Evolutionary conservation across 2,113 vertebrate genomes (phyloP).

Genomic region (Cheilinus undulatus): DNA sequence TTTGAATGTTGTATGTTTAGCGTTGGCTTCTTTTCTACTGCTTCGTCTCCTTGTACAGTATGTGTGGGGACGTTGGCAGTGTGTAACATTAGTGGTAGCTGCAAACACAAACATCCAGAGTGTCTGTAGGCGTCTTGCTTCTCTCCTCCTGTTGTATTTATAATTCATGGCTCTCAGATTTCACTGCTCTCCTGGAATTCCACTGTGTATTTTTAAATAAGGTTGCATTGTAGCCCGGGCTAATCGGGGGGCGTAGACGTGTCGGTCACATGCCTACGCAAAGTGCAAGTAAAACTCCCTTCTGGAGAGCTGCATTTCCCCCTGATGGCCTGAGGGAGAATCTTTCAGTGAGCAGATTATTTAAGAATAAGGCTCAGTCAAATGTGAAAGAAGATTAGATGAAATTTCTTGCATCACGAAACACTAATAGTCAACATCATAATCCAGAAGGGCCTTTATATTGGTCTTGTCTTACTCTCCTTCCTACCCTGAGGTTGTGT

Average conservation of each 20-base stretch:
- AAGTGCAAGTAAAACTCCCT: conserved; percentile 7
- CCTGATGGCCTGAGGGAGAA: conserved; percentile 17
- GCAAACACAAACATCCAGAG: conserved; percentile 37
- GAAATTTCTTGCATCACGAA: conserved; percentile 36
- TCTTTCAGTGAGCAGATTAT: conserved; percentile 7
- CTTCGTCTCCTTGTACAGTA: conserved; percentile 4
- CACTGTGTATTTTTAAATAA: conserved; percentile 75
- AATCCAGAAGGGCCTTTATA: conserved; percentile 7
- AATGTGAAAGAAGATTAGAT: conserved; percentile 29
- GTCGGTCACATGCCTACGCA: conserved; percentile 33
- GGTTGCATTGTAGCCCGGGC: conserved; percentile 54
- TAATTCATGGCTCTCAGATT: conserved; percentile 75
- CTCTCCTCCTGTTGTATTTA: conserved; percentile 67
- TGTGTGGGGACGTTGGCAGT: conserved; percentile 21
- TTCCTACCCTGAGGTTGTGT: not conserved
- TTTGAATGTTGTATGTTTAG: conserved; percentile 50
- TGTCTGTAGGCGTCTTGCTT: conserved; percentile 61
- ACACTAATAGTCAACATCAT: conserved; percentile 20
- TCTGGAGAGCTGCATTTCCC: conserved; percentile 26
- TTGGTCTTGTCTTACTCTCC: not conserved
- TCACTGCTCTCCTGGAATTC: conserved; percentile 70
- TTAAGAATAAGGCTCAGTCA: not conserved
- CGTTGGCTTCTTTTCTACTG: conserved; percentile 39
- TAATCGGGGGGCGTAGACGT: conserved; percentile 55
- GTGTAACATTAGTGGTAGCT: conserved; percentile 29